Evolutionary conservation across 2,797 vertebrate genomes (phyloP), one percentile per base, ranked within the genome.

Genomic region (Centropyge bicolor): DNA sequence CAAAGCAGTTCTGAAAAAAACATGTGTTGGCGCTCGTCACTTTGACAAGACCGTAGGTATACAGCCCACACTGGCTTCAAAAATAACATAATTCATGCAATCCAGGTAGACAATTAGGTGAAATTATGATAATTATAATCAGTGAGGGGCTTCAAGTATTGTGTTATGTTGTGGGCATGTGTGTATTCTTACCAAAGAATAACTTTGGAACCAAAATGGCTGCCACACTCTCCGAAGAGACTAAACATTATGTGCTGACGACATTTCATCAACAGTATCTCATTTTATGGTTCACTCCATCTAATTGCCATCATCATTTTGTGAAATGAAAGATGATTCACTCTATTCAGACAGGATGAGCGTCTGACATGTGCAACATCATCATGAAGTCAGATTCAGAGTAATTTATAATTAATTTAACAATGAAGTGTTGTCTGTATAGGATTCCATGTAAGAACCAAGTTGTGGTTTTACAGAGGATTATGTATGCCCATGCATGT

Each of bases 121-220:
- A 86, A 92, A 95, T 93, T 86, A 89, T 88, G 84, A 87, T 88
- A 89, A 91, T 94, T 92, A 91, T 85, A 91, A 86, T 88, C 87
- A 86, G 69, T 60, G 67, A 72, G 78, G 65, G 82, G 76, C 65
- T 78, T 80, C 54, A 35, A 70, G 70, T 59, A 41, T 76, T 88
- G 63, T 79, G 65, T 80, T 64, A 56, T 74, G 24, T 70, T 55
- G 74, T 78, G 73, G 72, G 70, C 60, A 19, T 72, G 43, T 64
- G 45, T 78, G 20, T 64, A 60, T 19, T 54, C 68, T 69, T 27
- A 43, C 51, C 67, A 67, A 82, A 88, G 5, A 56, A 57, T 62
- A 73, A 86, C 70, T 82, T 85, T 69, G 55, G 56, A 70, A 73
- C 35, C 27, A 40, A 51, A 70, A 82, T 78, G 52, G 31, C 45